These are phyloP conservation scores for Athripsodes cinereus DNA, from an alignment of 2,888 invertebrate genomes.

Conservation along the genomic window DNA sequence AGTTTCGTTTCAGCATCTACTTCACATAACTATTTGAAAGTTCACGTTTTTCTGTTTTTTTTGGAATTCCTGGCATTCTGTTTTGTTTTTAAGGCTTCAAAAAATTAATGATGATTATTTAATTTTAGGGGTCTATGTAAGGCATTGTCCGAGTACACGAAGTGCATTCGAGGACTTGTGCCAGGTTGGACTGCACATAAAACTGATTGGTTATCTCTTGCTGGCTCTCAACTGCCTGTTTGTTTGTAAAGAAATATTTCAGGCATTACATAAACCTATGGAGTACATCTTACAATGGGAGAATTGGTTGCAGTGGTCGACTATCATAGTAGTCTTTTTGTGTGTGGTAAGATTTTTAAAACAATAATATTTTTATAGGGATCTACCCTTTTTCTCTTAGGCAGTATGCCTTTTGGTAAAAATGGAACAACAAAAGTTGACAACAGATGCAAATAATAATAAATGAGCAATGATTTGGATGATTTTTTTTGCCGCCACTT, in stretches of 20 bases:
- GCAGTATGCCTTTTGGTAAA: too few relatives aligned
- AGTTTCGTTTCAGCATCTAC: too few relatives aligned
- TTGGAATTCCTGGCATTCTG: too few relatives aligned
- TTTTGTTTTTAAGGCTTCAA: too few relatives aligned
- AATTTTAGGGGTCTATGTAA: conserved; percentile 48
- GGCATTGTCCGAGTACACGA: conserved; percentile 36
- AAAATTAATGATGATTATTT: too few relatives aligned
- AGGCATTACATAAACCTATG: conserved; percentile 65
- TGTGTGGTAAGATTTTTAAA: conserved; percentile 49
- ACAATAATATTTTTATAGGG: neutral
- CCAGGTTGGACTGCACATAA: conserved; percentile 39
- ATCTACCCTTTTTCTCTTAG: too few relatives aligned
- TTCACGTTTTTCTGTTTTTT: too few relatives aligned
- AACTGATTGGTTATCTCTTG: conserved; percentile 54
- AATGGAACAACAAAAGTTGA: too few relatives aligned
- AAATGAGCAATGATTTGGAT: too few relatives aligned
- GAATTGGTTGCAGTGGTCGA: conserved; percentile 77
- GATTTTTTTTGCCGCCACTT: too few relatives aligned
- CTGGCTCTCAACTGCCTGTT: conserved; percentile 58
- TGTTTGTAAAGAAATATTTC: conserved; percentile 69
- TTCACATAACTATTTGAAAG: too few relatives aligned
- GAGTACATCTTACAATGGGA: conserved; percentile 77
- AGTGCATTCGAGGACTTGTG: conserved; percentile 35
- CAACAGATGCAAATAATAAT: too few relatives aligned
- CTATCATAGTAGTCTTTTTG: conserved; percentile 64